phyloP scores from a whole-genome alignment of 1,140 invertebrate species.

The Drosophila athabasca region DNA sequence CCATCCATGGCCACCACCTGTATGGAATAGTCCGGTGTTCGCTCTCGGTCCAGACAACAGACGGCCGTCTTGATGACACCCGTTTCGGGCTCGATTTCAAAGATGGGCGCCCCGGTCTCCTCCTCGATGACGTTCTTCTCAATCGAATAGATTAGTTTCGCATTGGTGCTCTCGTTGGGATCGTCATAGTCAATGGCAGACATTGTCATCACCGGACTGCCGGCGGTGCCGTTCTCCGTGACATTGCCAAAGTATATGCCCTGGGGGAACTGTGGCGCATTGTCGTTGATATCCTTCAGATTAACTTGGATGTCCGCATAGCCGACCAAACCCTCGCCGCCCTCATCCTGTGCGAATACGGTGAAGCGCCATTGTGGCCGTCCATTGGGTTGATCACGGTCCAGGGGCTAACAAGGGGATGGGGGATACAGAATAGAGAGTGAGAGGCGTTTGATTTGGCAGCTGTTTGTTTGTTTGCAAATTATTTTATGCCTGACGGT shows the following conservation, averaged over 20 bases:
- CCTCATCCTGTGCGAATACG: constrained; percentile 89
- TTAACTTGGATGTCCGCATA: constrained; percentile 90
- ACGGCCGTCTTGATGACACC: constrained; percentile 88
- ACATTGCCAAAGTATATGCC: constrained; percentile 87
- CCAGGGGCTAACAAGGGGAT: constrained; percentile 85
- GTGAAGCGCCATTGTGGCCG: constrained; percentile 90
- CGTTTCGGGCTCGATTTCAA: constrained; percentile 87
- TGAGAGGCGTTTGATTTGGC: constrained; percentile 51
- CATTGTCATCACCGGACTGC: constrained; percentile 89
- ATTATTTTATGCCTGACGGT: constrained; percentile 68
- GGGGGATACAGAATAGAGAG: background rate
- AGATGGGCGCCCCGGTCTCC: constrained; percentile 87
- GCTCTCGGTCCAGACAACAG: constrained; percentile 87
- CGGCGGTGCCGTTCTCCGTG: constrained; percentile 87
- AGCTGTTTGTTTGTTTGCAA: constrained; percentile 70
- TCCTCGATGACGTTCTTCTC: constrained; percentile 89
- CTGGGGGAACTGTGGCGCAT: constrained; percentile 89
- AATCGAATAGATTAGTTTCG: constrained; percentile 87
- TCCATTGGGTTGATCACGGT: constrained; percentile 89
- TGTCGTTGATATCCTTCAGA: constrained; percentile 91
- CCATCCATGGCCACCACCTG: constrained; percentile 87
- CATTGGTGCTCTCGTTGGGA: constrained; percentile 87
- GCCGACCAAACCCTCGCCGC: constrained; percentile 88
- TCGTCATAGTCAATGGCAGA: constrained; percentile 89
- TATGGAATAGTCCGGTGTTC: constrained; percentile 88